A percentile compares a stretch with the other conserved stretches of the same genome.
Conservation (phyloP, 2,113 vertebrate genomes). For the Hymenochirus boettgeri region DNA sequence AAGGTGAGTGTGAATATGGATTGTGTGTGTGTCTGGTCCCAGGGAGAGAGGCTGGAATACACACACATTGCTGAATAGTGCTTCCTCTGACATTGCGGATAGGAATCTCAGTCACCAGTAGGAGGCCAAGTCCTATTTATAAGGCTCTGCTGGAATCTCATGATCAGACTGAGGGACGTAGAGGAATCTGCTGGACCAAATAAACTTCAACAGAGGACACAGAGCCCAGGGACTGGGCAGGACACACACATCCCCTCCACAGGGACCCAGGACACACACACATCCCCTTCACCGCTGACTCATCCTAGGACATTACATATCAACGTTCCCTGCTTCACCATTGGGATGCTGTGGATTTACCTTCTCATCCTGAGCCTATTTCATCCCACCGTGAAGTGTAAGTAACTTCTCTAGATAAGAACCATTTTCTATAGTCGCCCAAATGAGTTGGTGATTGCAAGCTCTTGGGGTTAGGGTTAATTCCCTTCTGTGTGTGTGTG, state of each 20-base stretch:
- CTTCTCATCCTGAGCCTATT: slow-evolving; percentile 10
- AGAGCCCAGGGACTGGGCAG: neutral
- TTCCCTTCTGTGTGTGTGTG: no score
- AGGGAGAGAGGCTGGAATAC: no score
- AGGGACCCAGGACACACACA: neutral
- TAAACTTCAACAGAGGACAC: neutral
- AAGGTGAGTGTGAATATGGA: no score
- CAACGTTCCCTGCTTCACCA: neutral
- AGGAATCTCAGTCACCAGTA: neutral
- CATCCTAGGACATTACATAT: neutral
- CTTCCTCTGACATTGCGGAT: neutral
- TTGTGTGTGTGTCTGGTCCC: no score
- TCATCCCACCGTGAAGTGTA: slow-evolving; percentile 2
- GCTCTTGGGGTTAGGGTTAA: no score
- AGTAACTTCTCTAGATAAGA: neutral
- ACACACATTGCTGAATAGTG: no score
- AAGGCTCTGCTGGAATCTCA: no score
- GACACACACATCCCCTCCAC: neutral
- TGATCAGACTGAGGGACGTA: no score
- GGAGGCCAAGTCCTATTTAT: neutral
- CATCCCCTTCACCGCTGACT: neutral
- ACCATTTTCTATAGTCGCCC: no score
- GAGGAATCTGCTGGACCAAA: neutral
- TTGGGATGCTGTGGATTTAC: neutral
- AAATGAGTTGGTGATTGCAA: no score